A percentile compares a stretch with the other conserved stretches of the same genome.
phyloP scores from a whole-genome alignment of 1,140 invertebrate genomes.

The Colletes latitarsis region DNA sequence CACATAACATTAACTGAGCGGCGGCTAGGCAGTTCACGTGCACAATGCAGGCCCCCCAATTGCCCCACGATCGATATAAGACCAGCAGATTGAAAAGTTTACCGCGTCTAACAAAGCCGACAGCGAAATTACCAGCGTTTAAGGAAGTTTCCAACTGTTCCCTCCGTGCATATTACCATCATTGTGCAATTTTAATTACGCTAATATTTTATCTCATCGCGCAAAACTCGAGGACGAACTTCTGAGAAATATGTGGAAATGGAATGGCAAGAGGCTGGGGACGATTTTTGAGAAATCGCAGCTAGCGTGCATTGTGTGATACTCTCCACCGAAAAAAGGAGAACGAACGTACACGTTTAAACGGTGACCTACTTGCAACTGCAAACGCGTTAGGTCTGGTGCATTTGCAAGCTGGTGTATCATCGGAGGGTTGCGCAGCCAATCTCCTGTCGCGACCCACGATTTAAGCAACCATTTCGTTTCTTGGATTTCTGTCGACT shows the following conservation, averaged over 20 bases:
- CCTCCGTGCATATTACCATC: background rate
- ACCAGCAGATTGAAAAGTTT: conserved; percentile 32
- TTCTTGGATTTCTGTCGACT: background rate
- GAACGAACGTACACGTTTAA: conserved; percentile 3
- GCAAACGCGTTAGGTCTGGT: conserved; percentile 5
- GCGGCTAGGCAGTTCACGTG: conserved; percentile 25
- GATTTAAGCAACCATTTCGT: conserved; percentile 36
- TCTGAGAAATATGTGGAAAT: no score
- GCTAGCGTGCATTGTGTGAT: background rate
- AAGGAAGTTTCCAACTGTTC: conserved; percentile 2
- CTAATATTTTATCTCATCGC: no score
- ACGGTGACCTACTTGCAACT: conserved; percentile 29
- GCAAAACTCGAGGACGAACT: no score
- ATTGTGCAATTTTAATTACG: no score
- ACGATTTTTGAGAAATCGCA: background rate
- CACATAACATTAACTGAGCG: conserved; percentile 38
- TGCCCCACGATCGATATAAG: conserved; percentile 31
- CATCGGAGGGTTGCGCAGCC: conserved; percentile 26
- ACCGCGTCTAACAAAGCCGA: conserved; percentile 23
- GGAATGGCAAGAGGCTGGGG: background rate
- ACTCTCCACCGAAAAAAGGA: background rate
- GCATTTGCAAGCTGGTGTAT: conserved; percentile 19
- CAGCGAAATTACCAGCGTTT: conserved; percentile 23
- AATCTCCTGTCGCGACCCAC: conserved; percentile 29
- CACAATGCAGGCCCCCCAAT: conserved; percentile 31